Evolutionary conservation across 2,113 vertebrate genomes (phyloP).

Genomic region (Brachirus orientalis): DNA sequence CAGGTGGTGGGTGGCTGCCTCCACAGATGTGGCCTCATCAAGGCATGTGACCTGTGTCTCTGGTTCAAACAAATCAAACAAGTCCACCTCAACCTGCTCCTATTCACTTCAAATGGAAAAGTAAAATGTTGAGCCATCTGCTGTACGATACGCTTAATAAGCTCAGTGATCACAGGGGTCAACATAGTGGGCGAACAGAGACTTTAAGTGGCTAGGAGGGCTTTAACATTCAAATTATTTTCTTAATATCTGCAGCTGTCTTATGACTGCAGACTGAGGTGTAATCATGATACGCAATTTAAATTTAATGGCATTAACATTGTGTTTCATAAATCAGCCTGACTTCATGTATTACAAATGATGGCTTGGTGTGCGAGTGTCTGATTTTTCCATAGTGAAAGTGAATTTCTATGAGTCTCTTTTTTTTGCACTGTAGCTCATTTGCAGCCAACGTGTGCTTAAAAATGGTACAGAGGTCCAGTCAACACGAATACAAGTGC

Average conservation of each 20-base stretch:
- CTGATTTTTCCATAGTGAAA: not conserved
- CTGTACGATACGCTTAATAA: conserved; percentile 16
- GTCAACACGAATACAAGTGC: too few species aligned
- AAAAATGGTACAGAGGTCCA: too few species aligned
- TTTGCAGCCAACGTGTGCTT: too few species aligned
- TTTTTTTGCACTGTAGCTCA: too few species aligned
- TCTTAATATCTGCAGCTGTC: not conserved
- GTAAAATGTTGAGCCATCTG: not conserved
- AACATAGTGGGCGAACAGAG: conserved; percentile 25
- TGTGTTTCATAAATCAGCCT: not conserved
- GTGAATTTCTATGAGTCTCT: too few species aligned
- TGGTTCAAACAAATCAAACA: conserved; percentile 56
- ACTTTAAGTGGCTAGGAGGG: conserved; percentile 12
- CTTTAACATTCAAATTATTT: conserved; percentile 8
- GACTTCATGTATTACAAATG: not conserved
- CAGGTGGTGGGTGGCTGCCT: conserved; percentile 23
- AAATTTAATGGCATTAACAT: not conserved
- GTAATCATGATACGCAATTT: not conserved
- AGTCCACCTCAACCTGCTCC: conserved; percentile 23
- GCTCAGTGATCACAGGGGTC: conserved; percentile 22
- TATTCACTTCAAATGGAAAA: not conserved
- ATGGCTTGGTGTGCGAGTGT: not conserved
- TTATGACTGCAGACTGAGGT: not conserved
- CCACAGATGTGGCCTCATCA: conserved; percentile 29
- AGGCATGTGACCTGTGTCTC: conserved; percentile 14